A percentile compares a stretch with the other conserved stretches of the same genome.
Conservation (phyloP, 2,888 invertebrate genomes). For the Eilema caniola region DNA sequence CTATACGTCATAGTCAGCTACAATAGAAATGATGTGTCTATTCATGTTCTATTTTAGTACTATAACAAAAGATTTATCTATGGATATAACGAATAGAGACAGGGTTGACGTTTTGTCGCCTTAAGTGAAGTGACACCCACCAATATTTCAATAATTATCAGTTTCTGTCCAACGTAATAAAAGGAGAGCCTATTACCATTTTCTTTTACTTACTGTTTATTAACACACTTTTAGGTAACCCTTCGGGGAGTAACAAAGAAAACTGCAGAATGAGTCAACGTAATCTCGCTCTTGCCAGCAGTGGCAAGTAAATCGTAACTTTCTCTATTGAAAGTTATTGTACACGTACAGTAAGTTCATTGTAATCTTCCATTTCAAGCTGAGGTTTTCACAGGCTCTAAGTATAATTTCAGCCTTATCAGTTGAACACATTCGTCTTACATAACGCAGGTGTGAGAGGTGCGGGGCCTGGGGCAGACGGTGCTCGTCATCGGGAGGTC, state of each 20-base stretch:
- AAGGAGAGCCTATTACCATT: too few species aligned
- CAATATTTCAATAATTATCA: too few species aligned
- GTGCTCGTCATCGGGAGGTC: constrained; percentile 56
- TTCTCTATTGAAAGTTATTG: not conserved
- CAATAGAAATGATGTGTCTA: not conserved
- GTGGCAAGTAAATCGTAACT: too few species aligned
- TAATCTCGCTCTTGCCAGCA: not conserved
- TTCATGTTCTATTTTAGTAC: constrained; percentile 6
- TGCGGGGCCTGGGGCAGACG: constrained; percentile 59
- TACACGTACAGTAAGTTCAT: not conserved
- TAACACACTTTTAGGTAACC: too few species aligned
- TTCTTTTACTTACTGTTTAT: too few species aligned
- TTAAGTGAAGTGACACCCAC: not conserved
- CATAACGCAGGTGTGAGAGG: constrained; percentile 74
- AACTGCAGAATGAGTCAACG: not conserved
- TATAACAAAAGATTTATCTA: not conserved
- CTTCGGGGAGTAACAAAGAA: constrained; percentile 7
- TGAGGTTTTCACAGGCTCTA: constrained; percentile 27
- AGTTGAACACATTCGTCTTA: constrained; percentile 71
- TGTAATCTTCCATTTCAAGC: not conserved
- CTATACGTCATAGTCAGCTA: not conserved
- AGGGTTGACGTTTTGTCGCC: not conserved
- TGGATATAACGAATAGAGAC: not conserved
- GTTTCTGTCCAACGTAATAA: too few species aligned
- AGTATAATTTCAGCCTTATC: constrained; percentile 51